Base-by-base conservation (phyloP, 2,888 invertebrate species). In the Pammene aurita region DNA sequence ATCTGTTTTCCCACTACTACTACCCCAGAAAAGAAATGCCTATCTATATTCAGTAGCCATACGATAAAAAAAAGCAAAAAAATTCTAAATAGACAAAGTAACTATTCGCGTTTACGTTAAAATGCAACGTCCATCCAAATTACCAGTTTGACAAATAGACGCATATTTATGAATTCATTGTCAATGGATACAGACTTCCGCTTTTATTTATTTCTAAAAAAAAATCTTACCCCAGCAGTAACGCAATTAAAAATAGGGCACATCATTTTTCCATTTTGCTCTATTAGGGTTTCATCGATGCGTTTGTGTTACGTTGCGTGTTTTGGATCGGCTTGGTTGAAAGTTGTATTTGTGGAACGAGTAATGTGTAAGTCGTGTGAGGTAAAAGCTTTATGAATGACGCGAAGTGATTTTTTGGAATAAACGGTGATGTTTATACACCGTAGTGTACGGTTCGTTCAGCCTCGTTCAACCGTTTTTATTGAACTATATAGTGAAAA, bases 131-230 rank as follows among this genome's bases (percentile, higher is more conserved):
- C 71, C 16, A 58, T 60, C 46, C 34, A 18, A 46, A 67, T 71
- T 60, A 65, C 44, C 44, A 68, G 73, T 60, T 65, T 58, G 65
- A 72, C 62, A 68, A 70, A 77, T 79, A 78, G 78, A 77, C 72
- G 35, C 48, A 68, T 76, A 77, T 78, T 80, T 76, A 80, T 78
- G 78, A 75, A 81, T 80, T 78, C 80, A 76, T 61, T 70, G 74
- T 81, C 82, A 81, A 77, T 77, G 75, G 72, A 68, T 81, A 85
- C 85, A 84, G 80, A 83, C 78, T 82, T 82, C 72, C 70, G 81
- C 83, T 85, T 85, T 85, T 85, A 85, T 83, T 83, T 84, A 84
- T 84, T 84, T 77, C 74, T 16, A 69, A 80, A 81, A 80, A 81
- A 50, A 81, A 78, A 75, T 71, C 64, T 73, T 72, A 60, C 64